Conservation (phyloP, 1,140 invertebrate genomes). For the Drosophila insularis region DNA sequence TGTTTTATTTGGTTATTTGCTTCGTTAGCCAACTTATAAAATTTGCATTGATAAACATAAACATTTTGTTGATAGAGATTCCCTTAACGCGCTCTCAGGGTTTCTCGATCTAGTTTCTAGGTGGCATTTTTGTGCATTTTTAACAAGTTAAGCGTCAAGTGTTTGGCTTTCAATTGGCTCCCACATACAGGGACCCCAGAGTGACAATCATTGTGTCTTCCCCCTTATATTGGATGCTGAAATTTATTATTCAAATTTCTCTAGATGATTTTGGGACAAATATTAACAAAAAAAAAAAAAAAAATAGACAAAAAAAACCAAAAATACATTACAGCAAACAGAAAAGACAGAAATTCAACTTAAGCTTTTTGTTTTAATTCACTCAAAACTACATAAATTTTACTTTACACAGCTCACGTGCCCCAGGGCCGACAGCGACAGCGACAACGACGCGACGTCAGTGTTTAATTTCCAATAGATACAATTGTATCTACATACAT, state of each 20-base stretch:
- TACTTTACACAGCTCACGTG: constrained; percentile 76
- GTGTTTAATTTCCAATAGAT: constrained; percentile 58
- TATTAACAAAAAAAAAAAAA: too few relatives aligned
- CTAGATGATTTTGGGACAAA: constrained; percentile 39
- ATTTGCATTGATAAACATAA: constrained; percentile 73
- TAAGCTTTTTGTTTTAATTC: constrained; percentile 69
- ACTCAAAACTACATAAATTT: constrained; percentile 79
- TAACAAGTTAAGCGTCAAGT: constrained; percentile 57
- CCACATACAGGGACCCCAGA: background rate
- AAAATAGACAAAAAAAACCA: too few relatives aligned
- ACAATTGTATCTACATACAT: constrained; percentile 44
- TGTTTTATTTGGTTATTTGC: constrained; percentile 45
- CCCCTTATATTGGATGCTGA: constrained; percentile 7
- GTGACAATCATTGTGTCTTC: background rate
- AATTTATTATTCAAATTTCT: constrained; percentile 77
- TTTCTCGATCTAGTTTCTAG: constrained; percentile 43
- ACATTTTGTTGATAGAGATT: constrained; percentile 50
- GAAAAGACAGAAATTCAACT: constrained; percentile 31
- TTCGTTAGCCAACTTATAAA: constrained; percentile 56
- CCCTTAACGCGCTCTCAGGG: constrained; percentile 13
- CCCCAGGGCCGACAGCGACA: constrained; percentile 31
- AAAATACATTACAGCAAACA: constrained; percentile 51
- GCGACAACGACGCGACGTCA: background rate
- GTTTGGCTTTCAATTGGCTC: constrained; percentile 24
- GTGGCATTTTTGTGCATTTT: constrained; percentile 46